Percentiles rank a stretch among this genome's conserved stretches.
These are phyloP conservation scores for Euura saliciscinereae DNA, from an alignment of 1,140 invertebrate species.

Conservation along the genomic window DNA sequence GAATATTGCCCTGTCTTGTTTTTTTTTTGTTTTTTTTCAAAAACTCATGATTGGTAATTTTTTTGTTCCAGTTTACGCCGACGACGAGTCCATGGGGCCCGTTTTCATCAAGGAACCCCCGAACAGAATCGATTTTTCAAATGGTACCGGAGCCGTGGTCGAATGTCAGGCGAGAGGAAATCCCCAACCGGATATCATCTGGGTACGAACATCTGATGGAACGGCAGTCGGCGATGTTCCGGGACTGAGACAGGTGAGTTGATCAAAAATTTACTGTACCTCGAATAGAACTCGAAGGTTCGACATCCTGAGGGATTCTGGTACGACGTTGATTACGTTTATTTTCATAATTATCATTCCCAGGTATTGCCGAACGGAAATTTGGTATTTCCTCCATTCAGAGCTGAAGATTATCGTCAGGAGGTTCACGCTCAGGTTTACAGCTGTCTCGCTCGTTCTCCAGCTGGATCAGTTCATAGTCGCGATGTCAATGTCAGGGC, in stretches of 20 bases:
- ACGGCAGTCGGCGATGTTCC: slow-evolving; percentile 88
- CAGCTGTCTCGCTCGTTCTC: slow-evolving; percentile 87
- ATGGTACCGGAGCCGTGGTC: slow-evolving; percentile 90
- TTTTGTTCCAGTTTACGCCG: slow-evolving; percentile 51
- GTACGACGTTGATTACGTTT: not conserved
- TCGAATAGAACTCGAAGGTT: too few relatives aligned
- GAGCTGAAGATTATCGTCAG: slow-evolving; percentile 89
- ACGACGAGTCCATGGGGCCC: slow-evolving; percentile 81
- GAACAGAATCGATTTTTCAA: slow-evolving; percentile 90
- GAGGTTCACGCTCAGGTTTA: slow-evolving; percentile 94
- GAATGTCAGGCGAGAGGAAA: slow-evolving; percentile 91
- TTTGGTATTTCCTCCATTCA: slow-evolving; percentile 91
- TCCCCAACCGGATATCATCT: slow-evolving; percentile 90
- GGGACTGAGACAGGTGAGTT: slow-evolving; percentile 78
- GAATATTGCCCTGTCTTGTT: not conserved
- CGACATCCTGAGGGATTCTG: too few relatives aligned
- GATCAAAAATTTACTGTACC: not conserved
- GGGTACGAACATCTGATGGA: slow-evolving; percentile 84
- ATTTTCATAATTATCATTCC: slow-evolving; percentile 15
- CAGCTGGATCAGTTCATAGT: slow-evolving; percentile 88
- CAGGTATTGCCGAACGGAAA: slow-evolving; percentile 90
- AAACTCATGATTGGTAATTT: too few relatives aligned
- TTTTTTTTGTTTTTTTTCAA: not conserved
- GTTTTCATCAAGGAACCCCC: slow-evolving; percentile 92
- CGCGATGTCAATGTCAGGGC: slow-evolving; percentile 92